phyloP scores from a whole-genome alignment of 1,140 invertebrate genomes.

The Drosophila kanapiae region DNA sequence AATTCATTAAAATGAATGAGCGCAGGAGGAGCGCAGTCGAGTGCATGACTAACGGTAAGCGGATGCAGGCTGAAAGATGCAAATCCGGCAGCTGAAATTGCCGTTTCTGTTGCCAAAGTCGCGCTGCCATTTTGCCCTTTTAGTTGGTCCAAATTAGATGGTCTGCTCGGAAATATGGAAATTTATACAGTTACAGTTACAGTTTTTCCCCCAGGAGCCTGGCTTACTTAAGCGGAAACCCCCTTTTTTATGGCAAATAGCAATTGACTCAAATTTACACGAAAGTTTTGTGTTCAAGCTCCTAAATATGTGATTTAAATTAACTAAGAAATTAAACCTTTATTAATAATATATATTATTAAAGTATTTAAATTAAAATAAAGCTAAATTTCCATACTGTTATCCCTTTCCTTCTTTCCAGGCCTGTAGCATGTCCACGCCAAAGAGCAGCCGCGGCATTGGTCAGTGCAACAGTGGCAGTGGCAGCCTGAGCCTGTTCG shows the following conservation, averaged over 20 bases:
- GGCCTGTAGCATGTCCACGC: conserved; percentile 85
- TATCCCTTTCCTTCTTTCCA: conserved; percentile 46
- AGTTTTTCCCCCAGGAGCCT: conserved; percentile 23
- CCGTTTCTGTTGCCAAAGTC: conserved; percentile 52
- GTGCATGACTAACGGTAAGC: conserved; percentile 83
- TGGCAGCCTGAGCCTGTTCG: conserved; percentile 74
- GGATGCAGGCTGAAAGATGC: conserved; percentile 81
- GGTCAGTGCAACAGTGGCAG: conserved; percentile 76
- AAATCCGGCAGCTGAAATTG: conserved; percentile 79
- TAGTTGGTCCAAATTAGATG: conserved; percentile 49
- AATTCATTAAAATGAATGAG: conserved; percentile 84
- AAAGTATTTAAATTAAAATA: background rate
- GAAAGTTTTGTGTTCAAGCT: background rate
- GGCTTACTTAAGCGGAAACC: conserved; percentile 24
- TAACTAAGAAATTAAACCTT: background rate
- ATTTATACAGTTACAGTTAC: conserved; percentile 58
- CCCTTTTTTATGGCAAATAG: conserved; percentile 7
- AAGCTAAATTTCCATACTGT: too few relatives aligned
- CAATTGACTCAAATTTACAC: background rate
- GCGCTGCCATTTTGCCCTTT: conserved; percentile 39
- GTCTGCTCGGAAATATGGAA: conserved; percentile 45
- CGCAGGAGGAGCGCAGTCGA: conserved; percentile 49
- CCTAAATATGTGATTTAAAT: background rate
- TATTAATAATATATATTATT: background rate
- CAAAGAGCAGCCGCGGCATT: conserved; percentile 83